A percentile compares a stretch with the other conserved stretches of the same genome.
phyloP scores from a whole-genome alignment of 2,113 vertebrate species.

The Pomatostomus ruficeps region DNA sequence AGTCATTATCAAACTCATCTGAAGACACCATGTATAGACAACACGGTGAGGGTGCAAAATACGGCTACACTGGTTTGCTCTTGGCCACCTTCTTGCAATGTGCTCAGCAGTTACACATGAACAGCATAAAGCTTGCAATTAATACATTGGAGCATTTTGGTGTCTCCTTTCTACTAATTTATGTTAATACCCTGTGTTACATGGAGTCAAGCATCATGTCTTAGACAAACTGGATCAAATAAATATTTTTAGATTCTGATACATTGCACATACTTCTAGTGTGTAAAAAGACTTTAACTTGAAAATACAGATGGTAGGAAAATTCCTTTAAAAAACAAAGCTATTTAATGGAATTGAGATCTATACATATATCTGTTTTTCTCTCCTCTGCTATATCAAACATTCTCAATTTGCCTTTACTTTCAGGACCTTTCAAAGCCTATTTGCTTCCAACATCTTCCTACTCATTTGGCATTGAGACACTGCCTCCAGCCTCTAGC shows the following conservation, averaged over 20 bases:
- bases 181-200: not conserved
- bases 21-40: not conserved
- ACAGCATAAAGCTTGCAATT: not conserved
- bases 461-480: not conserved
- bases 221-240: fast-evolving
- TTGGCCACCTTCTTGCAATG: not conserved
- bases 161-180: not conserved
- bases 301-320: not conserved
- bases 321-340: not conserved
- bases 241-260: not conserved
- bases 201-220: fast-evolving
- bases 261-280: not conserved
- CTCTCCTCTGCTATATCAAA: not conserved
- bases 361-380: not conserved
- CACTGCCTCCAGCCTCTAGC: not conserved
- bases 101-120: not conserved
- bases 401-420: not conserved
- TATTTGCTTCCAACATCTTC: not conserved
- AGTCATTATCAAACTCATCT: not conserved
- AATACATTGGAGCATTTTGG: not conserved
- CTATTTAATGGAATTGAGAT: not conserved
- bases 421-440: not conserved
- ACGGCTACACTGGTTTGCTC: fast-evolving
- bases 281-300: not conserved
- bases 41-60: not conserved